Conservation (phyloP, 2,888 invertebrate species). For the Exephanes ischioxanthus region DNA sequence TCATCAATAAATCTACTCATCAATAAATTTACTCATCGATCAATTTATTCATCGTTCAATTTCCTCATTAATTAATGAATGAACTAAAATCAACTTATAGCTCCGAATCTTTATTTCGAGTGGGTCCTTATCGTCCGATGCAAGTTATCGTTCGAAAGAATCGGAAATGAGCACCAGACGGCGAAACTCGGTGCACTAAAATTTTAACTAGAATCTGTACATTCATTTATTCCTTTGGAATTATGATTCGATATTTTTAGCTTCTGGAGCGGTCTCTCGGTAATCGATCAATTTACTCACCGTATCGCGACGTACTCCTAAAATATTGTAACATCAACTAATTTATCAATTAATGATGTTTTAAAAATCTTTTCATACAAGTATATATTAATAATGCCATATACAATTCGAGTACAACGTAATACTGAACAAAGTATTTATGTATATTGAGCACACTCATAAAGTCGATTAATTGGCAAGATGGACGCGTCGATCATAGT, state of each 20-base stretch:
- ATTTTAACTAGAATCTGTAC: constrained; percentile 36
- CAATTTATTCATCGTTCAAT: no score
- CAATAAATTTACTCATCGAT: no score
- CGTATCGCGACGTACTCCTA: neutral
- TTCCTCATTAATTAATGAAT: no score
- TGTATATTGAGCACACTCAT: constrained; percentile 76
- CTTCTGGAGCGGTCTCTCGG: neutral
- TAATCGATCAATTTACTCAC: neutral
- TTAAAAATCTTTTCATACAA: constrained; percentile 48
- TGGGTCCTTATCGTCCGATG: no score
- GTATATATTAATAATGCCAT: constrained; percentile 64
- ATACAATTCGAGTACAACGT: constrained; percentile 72
- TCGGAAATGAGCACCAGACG: constrained; percentile 80
- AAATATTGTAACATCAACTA: neutral
- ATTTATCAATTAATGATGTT: neutral
- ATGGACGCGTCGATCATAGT: constrained; percentile 24
- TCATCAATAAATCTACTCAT: no score
- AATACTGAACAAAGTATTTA: constrained; percentile 65
- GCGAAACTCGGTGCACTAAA: constrained; percentile 73
- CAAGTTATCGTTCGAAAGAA: constrained; percentile 86
- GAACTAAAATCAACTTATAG: no score
- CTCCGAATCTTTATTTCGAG: no score
- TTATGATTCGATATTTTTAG: neutral
- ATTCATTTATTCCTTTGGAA: neutral
- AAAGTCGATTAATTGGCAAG: constrained; percentile 65